Conservation (phyloP, 2,888 invertebrate species). For the Tromatobia lineatoria region DNA sequence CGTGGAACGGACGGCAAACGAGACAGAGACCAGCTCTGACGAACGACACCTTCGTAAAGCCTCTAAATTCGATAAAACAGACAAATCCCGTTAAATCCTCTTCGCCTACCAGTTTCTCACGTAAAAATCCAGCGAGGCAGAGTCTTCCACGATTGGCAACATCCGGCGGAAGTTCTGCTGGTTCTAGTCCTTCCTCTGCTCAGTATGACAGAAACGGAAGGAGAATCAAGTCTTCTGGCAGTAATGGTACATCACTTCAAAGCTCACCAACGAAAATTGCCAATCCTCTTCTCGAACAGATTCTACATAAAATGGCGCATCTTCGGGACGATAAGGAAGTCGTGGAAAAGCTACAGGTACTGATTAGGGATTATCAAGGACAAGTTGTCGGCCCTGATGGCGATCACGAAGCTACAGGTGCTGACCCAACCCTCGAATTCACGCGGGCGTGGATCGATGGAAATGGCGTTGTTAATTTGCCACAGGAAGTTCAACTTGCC, state of each 20-base stretch:
- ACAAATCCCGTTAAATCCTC: slow-evolving; percentile 75
- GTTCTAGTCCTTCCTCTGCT: slow-evolving; percentile 21
- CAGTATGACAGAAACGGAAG: slow-evolving; percentile 86
- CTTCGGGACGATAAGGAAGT: slow-evolving; percentile 91
- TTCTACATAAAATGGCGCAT: slow-evolving; percentile 90
- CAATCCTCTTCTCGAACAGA: slow-evolving; percentile 90
- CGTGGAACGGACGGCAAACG: slow-evolving; percentile 90
- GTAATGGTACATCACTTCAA: slow-evolving; percentile 86
- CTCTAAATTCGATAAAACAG: slow-evolving; percentile 70
- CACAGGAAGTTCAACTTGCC: slow-evolving; percentile 80
- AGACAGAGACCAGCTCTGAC: slow-evolving; percentile 86
- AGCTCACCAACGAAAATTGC: slow-evolving; percentile 89
- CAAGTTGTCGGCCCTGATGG: slow-evolving; percentile 66
- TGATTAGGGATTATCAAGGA: slow-evolving; percentile 88
- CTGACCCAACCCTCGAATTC: slow-evolving; percentile 89
- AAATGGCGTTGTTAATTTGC: slow-evolving; percentile 88
- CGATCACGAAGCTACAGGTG: slow-evolving; percentile 77
- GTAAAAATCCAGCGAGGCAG: slow-evolving; percentile 84
- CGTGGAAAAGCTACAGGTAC: slow-evolving; percentile 91
- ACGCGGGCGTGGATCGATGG: slow-evolving; percentile 91
- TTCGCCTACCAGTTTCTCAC: slow-evolving; percentile 78
- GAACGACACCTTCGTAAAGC: slow-evolving; percentile 88
- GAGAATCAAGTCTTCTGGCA: slow-evolving; percentile 83
- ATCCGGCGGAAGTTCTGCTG: slow-evolving; percentile 85
- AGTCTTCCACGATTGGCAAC: slow-evolving; percentile 81